Evolutionary conservation across 2,888 invertebrate genomes (phyloP).

Genomic region (Drosophila conformis): DNA sequence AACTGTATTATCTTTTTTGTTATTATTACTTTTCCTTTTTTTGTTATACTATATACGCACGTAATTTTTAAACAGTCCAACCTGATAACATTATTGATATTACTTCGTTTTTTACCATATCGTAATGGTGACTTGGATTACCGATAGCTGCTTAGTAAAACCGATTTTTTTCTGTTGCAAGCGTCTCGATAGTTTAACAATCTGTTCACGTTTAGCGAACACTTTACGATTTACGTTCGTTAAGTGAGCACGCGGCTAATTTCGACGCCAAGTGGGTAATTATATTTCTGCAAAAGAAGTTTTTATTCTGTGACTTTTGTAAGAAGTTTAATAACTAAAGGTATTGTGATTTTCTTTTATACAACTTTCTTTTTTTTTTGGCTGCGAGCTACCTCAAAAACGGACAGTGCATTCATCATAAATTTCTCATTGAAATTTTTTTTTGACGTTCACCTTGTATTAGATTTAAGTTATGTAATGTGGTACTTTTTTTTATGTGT

Average conservation of each 20-base stretch:
- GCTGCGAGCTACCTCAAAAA: slow-evolving; percentile 23
- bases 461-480: slow-evolving; percentile 77
- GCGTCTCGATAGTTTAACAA: slow-evolving; percentile 20
- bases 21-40: background rate
- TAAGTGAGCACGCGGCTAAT: slow-evolving; percentile 84
- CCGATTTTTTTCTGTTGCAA: background rate
- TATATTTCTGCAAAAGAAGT: slow-evolving; percentile 83
- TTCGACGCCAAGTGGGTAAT: slow-evolving; percentile 81
- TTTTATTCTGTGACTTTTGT: slow-evolving; percentile 84
- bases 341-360: slow-evolving; percentile 75
- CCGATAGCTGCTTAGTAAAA: slow-evolving; percentile 19
- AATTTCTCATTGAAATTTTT: slow-evolving; percentile 72
- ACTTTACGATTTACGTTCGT: slow-evolving; percentile 84
- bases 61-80: background rate
- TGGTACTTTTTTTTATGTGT: slow-evolving; percentile 64
- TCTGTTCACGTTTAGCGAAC: slow-evolving; percentile 57
- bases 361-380: slow-evolving; percentile 28
- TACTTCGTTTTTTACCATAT: background rate
- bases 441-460: slow-evolving; percentile 70
- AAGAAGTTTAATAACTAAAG: slow-evolving; percentile 82
- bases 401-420: slow-evolving; percentile 48
- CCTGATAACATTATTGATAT: background rate
- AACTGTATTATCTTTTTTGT: background rate
- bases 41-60: background rate
- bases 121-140: background rate